Conservation (phyloP, 2,113 vertebrate species). For the Pterocles burchelli region DNA sequence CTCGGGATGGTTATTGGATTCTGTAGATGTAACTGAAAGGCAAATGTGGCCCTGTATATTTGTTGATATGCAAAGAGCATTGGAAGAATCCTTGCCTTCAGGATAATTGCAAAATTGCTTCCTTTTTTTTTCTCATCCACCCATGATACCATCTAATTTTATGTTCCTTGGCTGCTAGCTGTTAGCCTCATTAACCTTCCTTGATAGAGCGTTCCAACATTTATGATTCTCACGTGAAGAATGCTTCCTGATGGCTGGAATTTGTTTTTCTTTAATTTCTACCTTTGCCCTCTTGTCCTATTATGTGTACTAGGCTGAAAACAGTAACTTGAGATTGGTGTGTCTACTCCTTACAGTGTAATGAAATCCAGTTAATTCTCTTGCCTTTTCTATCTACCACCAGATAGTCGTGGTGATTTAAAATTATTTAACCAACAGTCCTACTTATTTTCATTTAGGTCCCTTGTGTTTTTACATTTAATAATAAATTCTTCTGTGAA, state of each 20-base stretch:
- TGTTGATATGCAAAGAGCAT: background rate
- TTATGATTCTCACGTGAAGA: constrained; percentile 66
- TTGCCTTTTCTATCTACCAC: constrained; percentile 10
- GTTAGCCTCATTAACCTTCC: constrained; percentile 65
- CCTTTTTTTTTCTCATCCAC: constrained; percentile 29
- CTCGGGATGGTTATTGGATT: background rate
- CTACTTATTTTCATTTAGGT: background rate
- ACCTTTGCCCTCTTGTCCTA: constrained; percentile 65
- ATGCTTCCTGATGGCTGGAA: constrained; percentile 50
- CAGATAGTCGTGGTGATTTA: background rate
- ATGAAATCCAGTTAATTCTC: constrained; percentile 5
- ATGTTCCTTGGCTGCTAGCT: constrained; percentile 54
- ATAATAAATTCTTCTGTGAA: background rate
- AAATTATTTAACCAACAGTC: background rate
- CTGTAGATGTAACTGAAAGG: background rate
- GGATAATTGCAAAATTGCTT: constrained; percentile 38
- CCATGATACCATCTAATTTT: constrained; percentile 57
- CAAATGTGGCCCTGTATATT: background rate
- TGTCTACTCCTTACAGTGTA: constrained; percentile 17
- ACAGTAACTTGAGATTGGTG: constrained; percentile 51
- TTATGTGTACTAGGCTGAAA: constrained; percentile 40
- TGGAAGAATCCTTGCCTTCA: background rate
- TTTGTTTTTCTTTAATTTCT: constrained; percentile 69
- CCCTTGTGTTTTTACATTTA: background rate
- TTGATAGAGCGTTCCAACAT: constrained; percentile 47